These are phyloP conservation scores for Incurvaria masculella DNA, from an alignment of 2,888 invertebrate genomes.

Conservation along the genomic window DNA sequence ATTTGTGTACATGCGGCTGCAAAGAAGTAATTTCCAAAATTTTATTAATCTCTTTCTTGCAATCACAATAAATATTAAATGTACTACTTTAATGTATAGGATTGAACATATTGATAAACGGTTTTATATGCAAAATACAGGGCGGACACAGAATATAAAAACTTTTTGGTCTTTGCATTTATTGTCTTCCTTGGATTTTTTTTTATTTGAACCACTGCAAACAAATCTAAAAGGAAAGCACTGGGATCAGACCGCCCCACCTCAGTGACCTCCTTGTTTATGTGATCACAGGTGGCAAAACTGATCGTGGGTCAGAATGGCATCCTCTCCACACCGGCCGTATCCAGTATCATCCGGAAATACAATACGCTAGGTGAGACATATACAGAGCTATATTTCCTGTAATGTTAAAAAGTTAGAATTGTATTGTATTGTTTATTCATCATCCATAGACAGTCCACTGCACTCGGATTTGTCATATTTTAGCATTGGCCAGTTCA, in stretches of 20 bases:
- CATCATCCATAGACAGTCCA: too few species aligned
- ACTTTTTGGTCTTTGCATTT: too few species aligned
- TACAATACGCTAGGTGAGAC: slow-evolving; percentile 68
- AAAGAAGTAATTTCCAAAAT: too few species aligned
- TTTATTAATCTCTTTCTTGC: too few species aligned
- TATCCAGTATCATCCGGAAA: slow-evolving; percentile 91
- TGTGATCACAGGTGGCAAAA: slow-evolving; percentile 65
- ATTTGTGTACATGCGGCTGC: too few species aligned
- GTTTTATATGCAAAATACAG: not conserved
- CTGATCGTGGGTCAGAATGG: slow-evolving; percentile 92
- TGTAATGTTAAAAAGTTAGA: not conserved
- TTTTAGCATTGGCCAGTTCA: too few species aligned
- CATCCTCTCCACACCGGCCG: slow-evolving; percentile 96
- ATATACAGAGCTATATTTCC: not conserved
- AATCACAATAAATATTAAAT: too few species aligned
- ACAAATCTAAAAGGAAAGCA: slow-evolving; percentile 1
- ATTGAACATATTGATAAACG: not conserved
- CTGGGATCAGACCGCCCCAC: slow-evolving; percentile 8
- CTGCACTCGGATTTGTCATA: too few species aligned
- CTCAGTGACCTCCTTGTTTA: not conserved
- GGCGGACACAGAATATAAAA: not conserved
- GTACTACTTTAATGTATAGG: not conserved
- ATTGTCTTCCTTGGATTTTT: too few species aligned
- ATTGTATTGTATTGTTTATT: too few species aligned
- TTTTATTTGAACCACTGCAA: too few species aligned